Conservation (phyloP, 2,113 vertebrate species). For the Chaetura pelagica region DNA sequence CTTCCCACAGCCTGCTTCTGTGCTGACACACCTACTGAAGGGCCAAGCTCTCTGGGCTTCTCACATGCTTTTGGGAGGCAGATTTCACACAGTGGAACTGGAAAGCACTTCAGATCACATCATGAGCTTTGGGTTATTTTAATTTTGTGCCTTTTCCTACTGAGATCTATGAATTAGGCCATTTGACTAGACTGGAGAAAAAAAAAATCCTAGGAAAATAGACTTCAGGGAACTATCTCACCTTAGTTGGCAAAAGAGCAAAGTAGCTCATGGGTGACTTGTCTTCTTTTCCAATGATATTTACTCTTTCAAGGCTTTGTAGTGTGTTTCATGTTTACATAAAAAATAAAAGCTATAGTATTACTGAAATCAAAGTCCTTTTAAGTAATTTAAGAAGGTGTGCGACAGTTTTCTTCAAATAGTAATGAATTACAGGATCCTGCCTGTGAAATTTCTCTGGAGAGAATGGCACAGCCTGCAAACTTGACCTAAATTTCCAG, state of each 20-base stretch:
- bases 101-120: neutral
- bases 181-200: neutral
- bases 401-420: neutral
- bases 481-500: neutral
- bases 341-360: neutral
- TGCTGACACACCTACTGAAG: neutral
- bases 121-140: neutral
- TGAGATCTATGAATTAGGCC: constrained; percentile 29
- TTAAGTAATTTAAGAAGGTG: neutral
- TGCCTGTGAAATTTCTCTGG: neutral
- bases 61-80: neutral
- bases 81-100: neutral
- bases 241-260: neutral
- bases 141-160: neutral
- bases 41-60: neutral
- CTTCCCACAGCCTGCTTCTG: neutral
- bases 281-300: neutral
- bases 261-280: constrained; percentile 14
- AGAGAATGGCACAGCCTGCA: neutral
- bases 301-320: neutral
- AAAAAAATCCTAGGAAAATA: neutral
- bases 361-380: neutral
- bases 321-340: neutral
- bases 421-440: neutral
- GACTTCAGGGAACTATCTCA: neutral